Base-by-base conservation (phyloP, 1,140 invertebrate species). In the Uloborus diversus region DNA sequence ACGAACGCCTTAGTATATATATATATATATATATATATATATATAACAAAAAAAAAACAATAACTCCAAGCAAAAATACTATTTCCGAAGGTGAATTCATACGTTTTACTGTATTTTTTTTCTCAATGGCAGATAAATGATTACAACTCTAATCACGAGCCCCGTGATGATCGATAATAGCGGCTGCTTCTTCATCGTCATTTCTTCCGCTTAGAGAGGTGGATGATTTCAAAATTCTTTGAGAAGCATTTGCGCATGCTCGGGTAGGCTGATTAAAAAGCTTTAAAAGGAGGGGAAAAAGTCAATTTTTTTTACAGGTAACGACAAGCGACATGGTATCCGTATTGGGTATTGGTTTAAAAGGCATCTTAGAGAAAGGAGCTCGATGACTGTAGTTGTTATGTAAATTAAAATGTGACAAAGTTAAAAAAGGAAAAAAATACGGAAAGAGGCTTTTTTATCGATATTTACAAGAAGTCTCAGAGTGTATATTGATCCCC, bases 321-420 rank as follows among this genome's bases (percentile, higher is more conserved):
- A 64, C 23, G 35, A 64, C 61, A 68, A 9, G 65, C 30, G 65
- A 47, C 37, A 68, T 47, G 49, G 25, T 51, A 68, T 68, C 42
- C 28, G 37, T 53, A 68, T 68, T 32, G 65, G 49, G 20, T 68
- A 68, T 68, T 32, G 65, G 47, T 70, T 70, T 62, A 37, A 70
- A 57, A 33, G 17, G 51, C n/a, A 57, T 27, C 25, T 57, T 32
- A 70, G 47, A 32, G 28, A 47, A 32, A 42, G 51, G 23, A 27
- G 51, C n/a, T 32, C n/a, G 25, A 35, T 56, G 51, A 28, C 25
- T 70, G 32, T 70, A 42, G 49, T 27, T 70, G 49, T 35, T 70
- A 53, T 70, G 68, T 57, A 70, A 70, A 70, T 70, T 70, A 70
- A 70, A 57, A 70, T 70, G 51, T 70, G 68, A 70, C n/a, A 47